Percentiles rank a stretch among this genome's conserved stretches.
Evolutionary conservation across 1,140 invertebrate genomes (phyloP).

Genomic region (Nephila pilipes): DNA sequence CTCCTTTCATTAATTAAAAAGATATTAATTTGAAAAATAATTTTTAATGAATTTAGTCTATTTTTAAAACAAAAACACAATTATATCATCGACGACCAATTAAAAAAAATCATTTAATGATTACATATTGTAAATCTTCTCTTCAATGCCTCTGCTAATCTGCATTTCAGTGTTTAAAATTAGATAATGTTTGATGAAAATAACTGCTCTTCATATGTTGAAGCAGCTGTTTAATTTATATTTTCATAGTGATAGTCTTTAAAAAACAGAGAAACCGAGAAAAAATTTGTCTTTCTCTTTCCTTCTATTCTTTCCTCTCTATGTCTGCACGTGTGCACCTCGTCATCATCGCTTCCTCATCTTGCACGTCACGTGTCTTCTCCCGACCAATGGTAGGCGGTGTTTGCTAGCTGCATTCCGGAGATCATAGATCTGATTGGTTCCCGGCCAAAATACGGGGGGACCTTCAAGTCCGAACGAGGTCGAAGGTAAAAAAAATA

Average conservation of each 20-base stretch:
- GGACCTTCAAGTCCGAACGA: conserved; percentile 99
- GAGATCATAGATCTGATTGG: conserved; percentile 99
- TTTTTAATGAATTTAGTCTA: too few relatives aligned
- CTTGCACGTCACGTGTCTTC: conserved; percentile 74
- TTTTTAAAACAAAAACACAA: too few relatives aligned
- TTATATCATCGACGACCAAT: too few relatives aligned
- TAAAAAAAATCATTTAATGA: too few relatives aligned
- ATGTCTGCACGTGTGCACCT: conserved; percentile 76
- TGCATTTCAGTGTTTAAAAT: conserved; percentile 29
- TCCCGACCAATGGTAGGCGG: conserved; percentile 78
- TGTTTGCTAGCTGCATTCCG: conserved; percentile 99
- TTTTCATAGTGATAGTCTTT: conserved; percentile 65
- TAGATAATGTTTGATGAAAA: conserved; percentile 40
- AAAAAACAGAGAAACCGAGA: conserved; percentile 60
- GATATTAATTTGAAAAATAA: too few relatives aligned
- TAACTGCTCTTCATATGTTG: background rate
- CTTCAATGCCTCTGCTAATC: conserved; percentile 12
- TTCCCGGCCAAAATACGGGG: conserved; percentile 99
- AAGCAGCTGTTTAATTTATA: conserved; percentile 57
- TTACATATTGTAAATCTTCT: background rate
- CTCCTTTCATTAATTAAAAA: too few relatives aligned
- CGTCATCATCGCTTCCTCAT: conserved; percentile 74
- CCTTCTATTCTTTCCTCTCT: conserved; percentile 76
- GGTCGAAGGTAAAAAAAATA: conserved; percentile 83
- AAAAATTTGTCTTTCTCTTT: conserved; percentile 73